Conservation (phyloP, 2,888 invertebrate genomes). For the Dicyrtomina minuta region DNA sequence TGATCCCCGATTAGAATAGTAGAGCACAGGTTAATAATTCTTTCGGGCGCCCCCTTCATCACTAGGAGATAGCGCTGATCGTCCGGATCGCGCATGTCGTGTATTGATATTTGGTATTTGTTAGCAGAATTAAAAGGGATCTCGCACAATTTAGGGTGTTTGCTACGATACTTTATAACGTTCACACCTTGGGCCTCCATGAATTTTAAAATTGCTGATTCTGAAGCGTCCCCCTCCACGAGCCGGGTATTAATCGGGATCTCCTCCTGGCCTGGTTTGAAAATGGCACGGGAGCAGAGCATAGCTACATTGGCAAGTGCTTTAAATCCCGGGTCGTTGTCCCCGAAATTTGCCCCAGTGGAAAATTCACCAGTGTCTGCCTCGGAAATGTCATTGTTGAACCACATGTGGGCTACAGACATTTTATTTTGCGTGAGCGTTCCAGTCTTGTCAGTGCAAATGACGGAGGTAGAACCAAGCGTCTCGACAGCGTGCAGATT, state of each 20-base stretch:
- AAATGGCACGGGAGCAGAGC: conserved; percentile 72
- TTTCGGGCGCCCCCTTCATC: conserved; percentile 79
- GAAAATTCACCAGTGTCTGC: conserved; percentile 66
- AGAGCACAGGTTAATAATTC: conserved; percentile 67
- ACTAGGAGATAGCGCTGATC: conserved; percentile 84
- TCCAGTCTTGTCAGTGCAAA: conserved; percentile 75
- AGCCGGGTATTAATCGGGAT: conserved; percentile 61
- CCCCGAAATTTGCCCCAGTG: conserved; percentile 55
- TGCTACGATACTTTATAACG: conserved; percentile 76
- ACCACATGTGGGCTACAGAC: conserved; percentile 75
- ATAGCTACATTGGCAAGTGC: conserved; percentile 65
- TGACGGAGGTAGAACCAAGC: conserved; percentile 74
- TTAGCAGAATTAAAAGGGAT: conserved; percentile 94
- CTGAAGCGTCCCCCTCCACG: conserved; percentile 92
- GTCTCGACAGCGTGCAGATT: conserved; percentile 79
- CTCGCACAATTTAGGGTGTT: conserved; percentile 86
- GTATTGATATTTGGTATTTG: conserved; percentile 91
- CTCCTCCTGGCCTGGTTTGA: conserved; percentile 62
- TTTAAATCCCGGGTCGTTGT: conserved; percentile 57
- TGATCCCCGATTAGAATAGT: conserved; percentile 62
- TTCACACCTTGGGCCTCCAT: conserved; percentile 91
- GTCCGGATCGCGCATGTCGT: conserved; percentile 80
- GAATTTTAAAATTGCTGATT: conserved; percentile 88
- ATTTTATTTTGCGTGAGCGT: conserved; percentile 75
- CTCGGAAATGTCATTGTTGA: conserved; percentile 66